Base-by-base conservation (phyloP, 1,140 invertebrate species). In the Drosophila paulistorum region DNA sequence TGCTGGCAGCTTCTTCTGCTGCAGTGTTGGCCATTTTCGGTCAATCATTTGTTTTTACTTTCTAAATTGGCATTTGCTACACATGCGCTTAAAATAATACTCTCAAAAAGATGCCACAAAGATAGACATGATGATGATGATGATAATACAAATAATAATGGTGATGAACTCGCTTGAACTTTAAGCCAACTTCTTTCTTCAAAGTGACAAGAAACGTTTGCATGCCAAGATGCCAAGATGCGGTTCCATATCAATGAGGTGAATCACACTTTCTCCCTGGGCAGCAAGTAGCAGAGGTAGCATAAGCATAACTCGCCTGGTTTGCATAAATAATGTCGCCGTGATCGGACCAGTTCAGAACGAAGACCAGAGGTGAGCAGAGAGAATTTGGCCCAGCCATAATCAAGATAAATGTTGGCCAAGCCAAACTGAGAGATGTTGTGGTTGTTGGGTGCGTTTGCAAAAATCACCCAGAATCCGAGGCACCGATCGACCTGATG, bases 401-500 rank as follows among this genome's bases (percentile, higher is more conserved):
- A 89, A 89, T 89, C 85, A 89, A 89, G 84, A 89, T 89, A 89
- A 89, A 89, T 89, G 85, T 81, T 74, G 80, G 68, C 75, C 69
- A 71, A 76, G 5, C 6, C 30, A 30, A 30, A 30, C 30, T 6
- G 6, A 30, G 30, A 5, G 6, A 30, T 30, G 30, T 7, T 30
- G 30, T 30, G 5, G 26, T 30, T 30, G 26, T 42, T 42, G 74
- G 77, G 77, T 83, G 84, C 83, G 79, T 77, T 30, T 83, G 77
- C 79, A 78, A 75, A 83, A 77, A 89, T 45, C 57, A 76, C 66
- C 48, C 54, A 70, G 20, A 68, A 58, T 39, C 39, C 33, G 57
- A 30, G 69, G 45, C 61, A 63, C 37, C 73, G 62, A 67, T 65
- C 81, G 74, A 77, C 58, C 79, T 83, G 83, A 86, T 86, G 83